phyloP scores from a whole-genome alignment of 2,113 vertebrate species.

The Mionectes macconnelli region DNA sequence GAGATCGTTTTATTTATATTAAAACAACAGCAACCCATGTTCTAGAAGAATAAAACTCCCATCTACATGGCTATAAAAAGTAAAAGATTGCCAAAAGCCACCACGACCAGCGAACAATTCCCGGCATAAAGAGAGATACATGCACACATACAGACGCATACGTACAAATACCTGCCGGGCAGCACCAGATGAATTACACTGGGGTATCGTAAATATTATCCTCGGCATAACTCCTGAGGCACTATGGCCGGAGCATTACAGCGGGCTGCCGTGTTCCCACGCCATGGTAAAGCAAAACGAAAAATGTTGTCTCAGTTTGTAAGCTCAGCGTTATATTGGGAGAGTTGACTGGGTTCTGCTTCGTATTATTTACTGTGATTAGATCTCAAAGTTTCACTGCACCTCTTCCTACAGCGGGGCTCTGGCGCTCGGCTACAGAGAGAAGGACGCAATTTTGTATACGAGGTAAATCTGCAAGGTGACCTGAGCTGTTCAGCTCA shows the following conservation, averaged over 20 bases:
- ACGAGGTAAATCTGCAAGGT: slow-evolving; percentile 60
- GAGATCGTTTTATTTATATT: background rate
- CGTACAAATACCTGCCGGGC: slow-evolving; percentile 27
- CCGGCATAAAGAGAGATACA: background rate
- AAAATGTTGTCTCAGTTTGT: slow-evolving; percentile 14
- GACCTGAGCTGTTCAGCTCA: slow-evolving; percentile 58
- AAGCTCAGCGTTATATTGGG: background rate
- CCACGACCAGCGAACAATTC: background rate
- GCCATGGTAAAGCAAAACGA: slow-evolving; percentile 12
- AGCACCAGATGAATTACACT: background rate
- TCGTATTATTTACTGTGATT: slow-evolving; percentile 62
- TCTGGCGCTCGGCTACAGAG: slow-evolving; percentile 31
- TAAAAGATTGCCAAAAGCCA: background rate
- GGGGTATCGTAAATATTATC: background rate
- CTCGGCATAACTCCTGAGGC: background rate
- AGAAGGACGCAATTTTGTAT: slow-evolving; percentile 44
- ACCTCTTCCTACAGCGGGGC: slow-evolving; percentile 25
- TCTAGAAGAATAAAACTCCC: background rate
- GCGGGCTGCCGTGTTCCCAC: background rate
- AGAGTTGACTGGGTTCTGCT: slow-evolving; percentile 34
- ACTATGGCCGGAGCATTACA: background rate
- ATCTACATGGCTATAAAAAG: background rate
- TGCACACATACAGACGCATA: background rate
- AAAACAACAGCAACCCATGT: background rate
- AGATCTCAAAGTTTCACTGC: slow-evolving; percentile 52